Percentiles rank a stretch among this genome's conserved stretches.
phyloP scores from a whole-genome alignment of 1,140 invertebrate species.

The Homarus americanus region DNA sequence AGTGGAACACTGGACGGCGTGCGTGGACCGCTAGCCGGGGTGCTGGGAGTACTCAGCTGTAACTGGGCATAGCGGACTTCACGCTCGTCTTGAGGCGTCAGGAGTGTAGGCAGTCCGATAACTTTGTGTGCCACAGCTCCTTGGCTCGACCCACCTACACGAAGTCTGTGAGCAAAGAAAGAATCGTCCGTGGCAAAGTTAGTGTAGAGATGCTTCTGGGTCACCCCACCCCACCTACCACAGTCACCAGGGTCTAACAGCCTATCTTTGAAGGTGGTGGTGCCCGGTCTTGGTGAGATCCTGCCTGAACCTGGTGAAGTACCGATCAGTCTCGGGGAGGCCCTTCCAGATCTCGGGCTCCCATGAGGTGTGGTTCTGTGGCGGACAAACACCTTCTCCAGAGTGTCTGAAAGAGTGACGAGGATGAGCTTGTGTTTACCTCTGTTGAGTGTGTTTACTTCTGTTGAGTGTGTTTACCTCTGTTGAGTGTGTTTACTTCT shows the following conservation, averaged over 20 bases:
- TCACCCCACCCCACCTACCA: not conserved
- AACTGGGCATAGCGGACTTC: conserved; percentile 49
- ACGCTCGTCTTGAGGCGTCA: not conserved
- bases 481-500: too few species aligned
- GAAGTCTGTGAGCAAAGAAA: not conserved
- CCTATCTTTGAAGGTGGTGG: not conserved
- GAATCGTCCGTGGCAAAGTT: not conserved
- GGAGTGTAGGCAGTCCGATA: not conserved
- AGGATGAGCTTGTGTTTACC: too few species aligned
- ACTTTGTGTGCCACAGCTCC: not conserved
- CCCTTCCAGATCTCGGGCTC: not conserved
- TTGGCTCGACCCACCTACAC: too few species aligned
- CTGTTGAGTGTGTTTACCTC: too few species aligned
- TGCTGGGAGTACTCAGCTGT: conserved; percentile 48
- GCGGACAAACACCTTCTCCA: not conserved
- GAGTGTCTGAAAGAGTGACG: conserved; percentile 22
- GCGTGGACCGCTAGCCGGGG: conserved; percentile 15
- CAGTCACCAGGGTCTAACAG: not conserved
- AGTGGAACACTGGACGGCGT: not conserved
- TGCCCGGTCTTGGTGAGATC: not conserved
- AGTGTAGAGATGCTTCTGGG: not conserved
- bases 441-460: too few species aligned
- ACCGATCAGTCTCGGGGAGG: too few species aligned
- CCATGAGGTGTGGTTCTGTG: conserved; percentile 2
- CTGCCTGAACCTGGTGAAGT: not conserved